These are phyloP conservation scores for Onychostruthus taczanowskii DNA, from an alignment of 2,113 vertebrate species.

Conservation along the genomic window DNA sequence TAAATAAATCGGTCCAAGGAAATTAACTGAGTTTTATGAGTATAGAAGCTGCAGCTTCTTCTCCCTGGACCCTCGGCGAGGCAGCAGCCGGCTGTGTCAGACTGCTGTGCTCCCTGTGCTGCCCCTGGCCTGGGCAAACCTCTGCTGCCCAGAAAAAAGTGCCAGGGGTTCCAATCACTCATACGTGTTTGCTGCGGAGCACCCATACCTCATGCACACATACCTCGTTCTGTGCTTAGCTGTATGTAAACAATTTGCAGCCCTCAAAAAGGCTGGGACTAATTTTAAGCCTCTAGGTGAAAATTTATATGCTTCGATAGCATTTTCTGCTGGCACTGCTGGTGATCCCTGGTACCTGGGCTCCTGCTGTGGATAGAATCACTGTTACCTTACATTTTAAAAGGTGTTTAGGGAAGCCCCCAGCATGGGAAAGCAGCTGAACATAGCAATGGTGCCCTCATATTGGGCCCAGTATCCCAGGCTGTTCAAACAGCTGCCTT, in stretches of 20 bases:
- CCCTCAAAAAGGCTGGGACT: background rate
- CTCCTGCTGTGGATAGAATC: background rate
- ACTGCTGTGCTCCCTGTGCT: fast-evolving
- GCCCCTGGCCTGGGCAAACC: fast-evolving
- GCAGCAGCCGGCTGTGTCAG: background rate
- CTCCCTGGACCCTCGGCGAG: fast-evolving
- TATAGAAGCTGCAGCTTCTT: background rate
- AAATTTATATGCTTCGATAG: background rate
- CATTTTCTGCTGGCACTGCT: background rate
- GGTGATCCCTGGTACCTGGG: background rate
- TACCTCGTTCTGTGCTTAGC: background rate
- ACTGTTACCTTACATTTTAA: background rate
- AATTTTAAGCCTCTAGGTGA: background rate
- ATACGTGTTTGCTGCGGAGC: too few relatives aligned
- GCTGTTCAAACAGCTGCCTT: background rate
- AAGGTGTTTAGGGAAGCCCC: background rate
- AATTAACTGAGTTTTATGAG: background rate
- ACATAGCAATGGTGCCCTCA: background rate
- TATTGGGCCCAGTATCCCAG: background rate
- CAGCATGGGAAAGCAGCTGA: background rate
- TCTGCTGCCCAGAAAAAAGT: background rate
- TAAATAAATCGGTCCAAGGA: conserved; percentile 34
- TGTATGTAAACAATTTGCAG: background rate
- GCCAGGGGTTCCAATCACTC: background rate
- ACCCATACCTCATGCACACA: fast-evolving